Evolutionary conservation across 2,113 vertebrate species (phyloP).

Genomic region (Nesogale talazaci): DNA sequence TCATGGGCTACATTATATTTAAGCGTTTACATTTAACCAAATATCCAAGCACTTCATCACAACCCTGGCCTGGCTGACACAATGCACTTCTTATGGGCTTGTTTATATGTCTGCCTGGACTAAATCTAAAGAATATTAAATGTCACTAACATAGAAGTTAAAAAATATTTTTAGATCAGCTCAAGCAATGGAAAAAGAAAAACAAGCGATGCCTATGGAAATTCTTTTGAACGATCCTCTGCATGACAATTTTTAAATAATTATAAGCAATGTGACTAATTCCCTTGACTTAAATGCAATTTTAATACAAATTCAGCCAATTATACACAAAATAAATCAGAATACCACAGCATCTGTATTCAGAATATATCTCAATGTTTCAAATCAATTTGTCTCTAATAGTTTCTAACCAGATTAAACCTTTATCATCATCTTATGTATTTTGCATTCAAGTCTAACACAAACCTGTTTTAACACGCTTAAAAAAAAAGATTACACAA

Average conservation of each 20-base stretch:
- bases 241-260: constrained; percentile 36
- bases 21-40: constrained; percentile 56
- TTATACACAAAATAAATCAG: constrained; percentile 31
- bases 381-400: not conserved
- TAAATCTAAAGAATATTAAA: constrained; percentile 30
- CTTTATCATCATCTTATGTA: not conserved
- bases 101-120: constrained; percentile 16
- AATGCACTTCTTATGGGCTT: constrained; percentile 33
- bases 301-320: constrained; percentile 22
- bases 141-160: not conserved
- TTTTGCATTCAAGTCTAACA: constrained; percentile 19
- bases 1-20: constrained; percentile 29
- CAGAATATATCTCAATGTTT: constrained; percentile 25
- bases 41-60: constrained; percentile 36
- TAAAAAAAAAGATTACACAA: not conserved
- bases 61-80: not conserved
- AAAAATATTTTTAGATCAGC: constrained; percentile 11
- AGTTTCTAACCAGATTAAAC: constrained; percentile 38
- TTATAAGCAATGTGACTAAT: not conserved
- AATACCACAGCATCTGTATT: not conserved
- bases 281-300: constrained; percentile 30
- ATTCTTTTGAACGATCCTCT: not conserved
- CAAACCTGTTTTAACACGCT: constrained; percentile 5
- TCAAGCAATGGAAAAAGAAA: constrained; percentile 28
- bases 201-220: not conserved